These are phyloP conservation scores for Heliangelus exortis DNA, from an alignment of 2,797 vertebrate species.

Conservation along the genomic window DNA sequence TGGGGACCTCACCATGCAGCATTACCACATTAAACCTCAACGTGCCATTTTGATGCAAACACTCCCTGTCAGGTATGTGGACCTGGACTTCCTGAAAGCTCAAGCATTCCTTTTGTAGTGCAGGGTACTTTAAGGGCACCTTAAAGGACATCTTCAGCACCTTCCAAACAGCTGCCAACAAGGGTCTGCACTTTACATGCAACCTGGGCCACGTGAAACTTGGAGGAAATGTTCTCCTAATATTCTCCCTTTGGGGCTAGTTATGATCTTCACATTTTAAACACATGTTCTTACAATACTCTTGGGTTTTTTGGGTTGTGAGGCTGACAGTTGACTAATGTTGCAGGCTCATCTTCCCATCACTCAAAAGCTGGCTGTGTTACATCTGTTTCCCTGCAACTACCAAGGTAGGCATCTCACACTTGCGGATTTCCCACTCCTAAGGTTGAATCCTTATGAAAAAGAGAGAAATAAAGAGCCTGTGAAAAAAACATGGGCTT, in stretches of 20 bases:
- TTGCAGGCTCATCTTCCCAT: neutral
- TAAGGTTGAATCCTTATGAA: neutral
- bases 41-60: neutral
- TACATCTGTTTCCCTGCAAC: neutral
- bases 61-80: neutral
- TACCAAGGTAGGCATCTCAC: neutral
- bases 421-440: neutral
- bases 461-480: neutral
- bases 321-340: neutral
- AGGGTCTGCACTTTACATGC: neutral
- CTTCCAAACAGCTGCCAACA: neutral
- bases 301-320: rapidly evolving
- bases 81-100: neutral
- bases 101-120: neutral
- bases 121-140: neutral
- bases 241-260: neutral
- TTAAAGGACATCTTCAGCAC: neutral
- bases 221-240: neutral
- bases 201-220: neutral
- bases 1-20: neutral
- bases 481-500: neutral
- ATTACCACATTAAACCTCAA: neutral
- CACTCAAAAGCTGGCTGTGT: neutral
- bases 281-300: neutral
- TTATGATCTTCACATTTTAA: neutral